These are phyloP conservation scores for Danio aesculapii DNA, from an alignment of 2,797 vertebrate species.

Conservation along the genomic window DNA sequence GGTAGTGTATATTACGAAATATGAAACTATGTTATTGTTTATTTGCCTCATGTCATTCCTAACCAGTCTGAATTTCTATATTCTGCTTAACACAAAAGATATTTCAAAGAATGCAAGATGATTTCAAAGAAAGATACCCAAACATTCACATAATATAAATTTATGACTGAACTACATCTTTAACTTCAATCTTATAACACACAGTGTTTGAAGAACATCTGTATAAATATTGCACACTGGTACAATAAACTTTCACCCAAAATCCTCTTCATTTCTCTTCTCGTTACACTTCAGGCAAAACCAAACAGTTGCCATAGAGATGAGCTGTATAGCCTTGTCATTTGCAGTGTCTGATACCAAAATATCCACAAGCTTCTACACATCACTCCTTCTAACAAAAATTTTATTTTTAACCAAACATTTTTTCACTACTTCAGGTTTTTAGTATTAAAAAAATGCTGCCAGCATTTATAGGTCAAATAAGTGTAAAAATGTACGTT, in stretches of 20 bases:
- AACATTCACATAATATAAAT: no score
- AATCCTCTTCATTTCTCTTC: not conserved
- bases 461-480: not conserved
- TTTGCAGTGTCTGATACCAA: conserved; percentile 7
- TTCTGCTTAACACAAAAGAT: no score
- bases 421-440: no score
- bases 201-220: not conserved
- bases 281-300: not conserved
- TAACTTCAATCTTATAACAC: no score
- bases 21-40: no score
- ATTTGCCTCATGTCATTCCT: no score
- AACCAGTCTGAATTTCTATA: no score
- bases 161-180: no score
- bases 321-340: conserved; percentile 31
- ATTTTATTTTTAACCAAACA: not conserved
- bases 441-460: not conserved
- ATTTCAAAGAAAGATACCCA: no score
- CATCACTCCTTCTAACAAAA: not conserved
- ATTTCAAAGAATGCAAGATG: no score
- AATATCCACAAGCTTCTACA: conserved; percentile 14
- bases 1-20: no score
- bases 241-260: not conserved
- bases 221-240: not conserved
- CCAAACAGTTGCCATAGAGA: conserved; percentile 51
- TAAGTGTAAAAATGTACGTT: not conserved